Conservation (phyloP, 2,113 vertebrate genomes). For the Crotalus tigris region DNA sequence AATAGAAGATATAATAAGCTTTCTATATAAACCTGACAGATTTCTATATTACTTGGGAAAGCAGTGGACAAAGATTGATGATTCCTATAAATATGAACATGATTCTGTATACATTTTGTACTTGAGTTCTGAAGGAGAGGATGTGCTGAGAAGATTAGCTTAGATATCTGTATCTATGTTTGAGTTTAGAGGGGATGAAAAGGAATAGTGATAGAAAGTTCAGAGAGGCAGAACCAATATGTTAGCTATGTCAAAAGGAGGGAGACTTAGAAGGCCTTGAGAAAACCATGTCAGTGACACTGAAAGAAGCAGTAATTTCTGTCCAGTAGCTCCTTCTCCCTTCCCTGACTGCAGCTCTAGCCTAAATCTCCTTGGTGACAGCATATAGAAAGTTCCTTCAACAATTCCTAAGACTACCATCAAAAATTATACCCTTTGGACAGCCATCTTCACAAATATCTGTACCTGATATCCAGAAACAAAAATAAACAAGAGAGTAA, state of each 20-base stretch:
- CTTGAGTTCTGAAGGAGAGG: not conserved
- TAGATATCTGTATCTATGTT: not conserved
- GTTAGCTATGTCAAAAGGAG: not conserved
- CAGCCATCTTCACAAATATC: not conserved
- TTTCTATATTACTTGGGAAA: not conserved
- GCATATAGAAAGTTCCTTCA: not conserved
- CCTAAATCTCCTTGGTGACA: not conserved
- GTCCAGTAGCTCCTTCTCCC: not conserved
- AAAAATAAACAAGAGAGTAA: not conserved
- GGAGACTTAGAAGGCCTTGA: not conserved
- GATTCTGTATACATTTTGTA: not conserved
- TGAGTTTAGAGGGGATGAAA: not conserved
- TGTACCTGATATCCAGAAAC: not conserved
- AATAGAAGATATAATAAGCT: not conserved
- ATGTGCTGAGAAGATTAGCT: not conserved
- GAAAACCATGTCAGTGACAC: not conserved
- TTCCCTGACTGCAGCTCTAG: not conserved
- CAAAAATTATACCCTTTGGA: not conserved
- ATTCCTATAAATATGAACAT: not conserved
- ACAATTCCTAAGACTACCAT: not conserved
- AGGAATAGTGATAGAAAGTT: not conserved
- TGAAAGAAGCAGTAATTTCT: no score
- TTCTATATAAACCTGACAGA: not conserved
- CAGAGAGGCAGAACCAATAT: not conserved
- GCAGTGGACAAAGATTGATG: not conserved